These are phyloP conservation scores for Dorcus parallelipipedus DNA, from an alignment of 2,888 invertebrate genomes.

Conservation along the genomic window DNA sequence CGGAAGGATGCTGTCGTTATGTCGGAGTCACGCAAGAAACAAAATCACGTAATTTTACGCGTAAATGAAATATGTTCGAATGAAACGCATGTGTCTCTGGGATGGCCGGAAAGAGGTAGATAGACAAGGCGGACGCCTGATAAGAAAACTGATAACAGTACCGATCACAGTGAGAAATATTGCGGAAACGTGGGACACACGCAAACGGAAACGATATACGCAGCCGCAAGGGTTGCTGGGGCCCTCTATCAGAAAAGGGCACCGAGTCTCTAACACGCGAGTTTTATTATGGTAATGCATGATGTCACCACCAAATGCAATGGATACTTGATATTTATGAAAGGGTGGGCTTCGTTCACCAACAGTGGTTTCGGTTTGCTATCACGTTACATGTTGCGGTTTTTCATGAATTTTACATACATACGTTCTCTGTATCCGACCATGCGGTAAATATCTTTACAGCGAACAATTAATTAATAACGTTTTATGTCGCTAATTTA, in stretches of 20 bases:
- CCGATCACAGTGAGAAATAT: conserved; percentile 44
- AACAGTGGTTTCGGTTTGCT: conserved; percentile 21
- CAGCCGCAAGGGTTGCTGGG: conserved; percentile 19
- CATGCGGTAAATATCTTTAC: too few species aligned
- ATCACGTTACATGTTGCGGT: conserved; percentile 13
- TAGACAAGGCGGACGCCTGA: conserved; percentile 39
- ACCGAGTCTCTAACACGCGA: conserved; percentile 23
- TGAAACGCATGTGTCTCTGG: conserved; percentile 25
- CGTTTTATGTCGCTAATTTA: too few species aligned
- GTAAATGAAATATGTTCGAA: conserved; percentile 14
- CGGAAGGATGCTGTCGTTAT: conserved; percentile 20
- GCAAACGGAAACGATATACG: conserved; percentile 36
- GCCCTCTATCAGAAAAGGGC: conserved; percentile 20
- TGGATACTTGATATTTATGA: conserved; percentile 27
- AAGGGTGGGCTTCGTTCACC: conserved; percentile 21
- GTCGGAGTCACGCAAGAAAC: conserved; percentile 21
- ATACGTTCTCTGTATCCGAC: background rate
- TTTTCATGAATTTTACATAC: conserved; percentile 3
- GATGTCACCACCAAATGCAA: conserved; percentile 28
- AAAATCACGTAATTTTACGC: conserved; percentile 20
- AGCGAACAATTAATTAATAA: too few species aligned
- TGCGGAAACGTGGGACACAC: conserved; percentile 46
- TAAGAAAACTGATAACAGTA: conserved; percentile 37
- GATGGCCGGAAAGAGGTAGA: conserved; percentile 42
- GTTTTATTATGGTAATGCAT: conserved; percentile 31